phyloP scores from a whole-genome alignment of 2,888 invertebrate genomes.

The Leptinotarsa juncta region DNA sequence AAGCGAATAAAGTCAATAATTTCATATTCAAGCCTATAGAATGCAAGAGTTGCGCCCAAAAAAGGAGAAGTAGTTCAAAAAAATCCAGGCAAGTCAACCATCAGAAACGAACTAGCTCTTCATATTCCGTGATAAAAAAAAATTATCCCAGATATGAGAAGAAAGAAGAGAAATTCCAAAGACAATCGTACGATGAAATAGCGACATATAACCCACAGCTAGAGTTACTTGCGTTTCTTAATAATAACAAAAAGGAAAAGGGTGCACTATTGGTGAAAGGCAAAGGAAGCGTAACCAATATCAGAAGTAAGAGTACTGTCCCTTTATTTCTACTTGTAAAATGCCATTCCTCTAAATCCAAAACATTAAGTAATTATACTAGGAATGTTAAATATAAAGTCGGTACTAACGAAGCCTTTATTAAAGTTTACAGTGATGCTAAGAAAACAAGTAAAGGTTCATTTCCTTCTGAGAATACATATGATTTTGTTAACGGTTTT shows the following conservation, averaged over 20 bases:
- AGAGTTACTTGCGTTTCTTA: constrained; percentile 6
- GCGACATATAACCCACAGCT: not conserved
- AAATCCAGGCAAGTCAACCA: constrained; percentile 20
- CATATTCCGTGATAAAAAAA: constrained; percentile 23
- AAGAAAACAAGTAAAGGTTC: not conserved
- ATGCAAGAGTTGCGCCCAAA: constrained; percentile 32
- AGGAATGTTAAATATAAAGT: constrained; percentile 24
- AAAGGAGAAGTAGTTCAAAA: constrained; percentile 11
- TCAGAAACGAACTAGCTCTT: constrained; percentile 21
- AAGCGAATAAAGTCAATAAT: constrained; percentile 35
- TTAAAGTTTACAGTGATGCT: constrained; percentile 15
- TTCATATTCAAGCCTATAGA: constrained; percentile 31
- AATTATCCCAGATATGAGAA: constrained; percentile 25
- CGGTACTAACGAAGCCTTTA: constrained; percentile 28
- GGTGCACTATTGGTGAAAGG: not conserved
- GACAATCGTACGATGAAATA: constrained; percentile 8
- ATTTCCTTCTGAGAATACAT: not conserved
- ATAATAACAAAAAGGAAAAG: not conserved
- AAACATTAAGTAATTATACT: constrained; percentile 4
- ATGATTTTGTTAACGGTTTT: not conserved
- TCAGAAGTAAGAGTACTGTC: constrained; percentile 13
- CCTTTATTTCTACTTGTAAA: constrained; percentile 24
- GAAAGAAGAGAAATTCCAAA: constrained; percentile 16
- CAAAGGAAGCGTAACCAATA: not conserved
- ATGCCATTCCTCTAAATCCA: constrained; percentile 25